A percentile compares a stretch with the other conserved stretches of the same genome.
phyloP scores from a whole-genome alignment of 2,888 invertebrate genomes.

The Augochlorella aurata region DNA sequence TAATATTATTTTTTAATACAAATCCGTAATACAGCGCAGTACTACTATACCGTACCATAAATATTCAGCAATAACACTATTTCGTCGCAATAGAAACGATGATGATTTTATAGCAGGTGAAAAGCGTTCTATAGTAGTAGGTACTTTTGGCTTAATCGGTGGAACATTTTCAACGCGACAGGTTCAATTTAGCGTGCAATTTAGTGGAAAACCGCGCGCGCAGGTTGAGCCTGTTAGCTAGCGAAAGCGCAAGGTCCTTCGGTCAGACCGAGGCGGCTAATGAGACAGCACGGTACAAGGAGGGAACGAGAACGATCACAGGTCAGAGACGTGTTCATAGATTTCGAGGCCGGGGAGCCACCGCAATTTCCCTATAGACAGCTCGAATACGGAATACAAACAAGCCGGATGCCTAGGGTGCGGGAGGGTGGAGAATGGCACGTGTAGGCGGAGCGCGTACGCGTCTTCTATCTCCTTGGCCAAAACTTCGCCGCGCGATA shows the following conservation, averaged over 20 bases:
- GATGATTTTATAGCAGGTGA: too few species aligned
- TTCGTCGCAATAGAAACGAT: too few species aligned
- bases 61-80: too few species aligned
- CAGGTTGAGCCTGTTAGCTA: slow-evolving; percentile 22
- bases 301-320: slow-evolving; percentile 40
- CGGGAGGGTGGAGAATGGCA: slow-evolving; percentile 2
- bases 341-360: slow-evolving; percentile 50
- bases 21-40: too few species aligned
- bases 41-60: too few species aligned
- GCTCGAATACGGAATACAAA: slow-evolving; percentile 64
- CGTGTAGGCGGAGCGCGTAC: slow-evolving; percentile 33
- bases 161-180: slow-evolving; percentile 12
- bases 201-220: slow-evolving; percentile 13
- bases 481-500: slow-evolving; percentile 70
- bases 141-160: not conserved
- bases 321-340: slow-evolving; percentile 45
- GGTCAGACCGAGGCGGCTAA: slow-evolving; percentile 38
- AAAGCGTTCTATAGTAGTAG: too few species aligned
- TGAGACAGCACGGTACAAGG: slow-evolving; percentile 34
- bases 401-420: slow-evolving; percentile 44
- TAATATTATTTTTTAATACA: too few species aligned
- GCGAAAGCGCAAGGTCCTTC: slow-evolving; percentile 18
- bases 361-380: slow-evolving; percentile 66
- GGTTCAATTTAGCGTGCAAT: slow-evolving; percentile 38
- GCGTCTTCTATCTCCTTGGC: slow-evolving; percentile 60